Evolutionary conservation across 2,888 invertebrate genomes (phyloP), one percentile per base, ranked within the genome.

Genomic region (Sthenelais limicola): DNA sequence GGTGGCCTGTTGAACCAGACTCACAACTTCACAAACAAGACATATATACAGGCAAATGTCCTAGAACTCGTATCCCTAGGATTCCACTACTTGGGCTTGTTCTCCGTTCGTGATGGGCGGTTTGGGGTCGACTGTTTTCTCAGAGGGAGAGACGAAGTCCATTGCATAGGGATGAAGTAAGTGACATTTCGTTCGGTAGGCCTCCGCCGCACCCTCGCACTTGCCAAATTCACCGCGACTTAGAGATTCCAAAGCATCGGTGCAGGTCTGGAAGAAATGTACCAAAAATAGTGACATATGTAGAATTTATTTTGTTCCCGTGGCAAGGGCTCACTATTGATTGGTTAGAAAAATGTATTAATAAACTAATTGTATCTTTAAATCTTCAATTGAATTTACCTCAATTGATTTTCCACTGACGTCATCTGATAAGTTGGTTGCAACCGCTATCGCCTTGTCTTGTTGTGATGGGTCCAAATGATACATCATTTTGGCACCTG

Each of bases 191-290:
- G 90, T 89, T 82, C 92, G 91, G 88, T 93, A 96, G 68, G 91
- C 91, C 82, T 92, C 92, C 80, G 91, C 91, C 79, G 91, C 91
- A 47, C 90, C 88, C 70, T 88, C 86, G 75, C 93, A 85, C 67
- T 90, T 88, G 0, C 96, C 96, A 86, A 97, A 94, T 81, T 93
- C 93, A 69, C 94, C 95, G 79, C 91, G 91, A 79, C 91, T 91
- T 82, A 97, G 90, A 78, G 93, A 92, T 79, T 93, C 92, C 80
- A 94, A 90, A 73, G 95, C 92, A 81, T 93, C 92, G 78, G 92
- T 92, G 89, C 95, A 96, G 83, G 91, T 93, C 93, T 94, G 89
- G n/a, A 91, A 88, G 73, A 71, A 35, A n/a, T n/a, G n/a, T n/a
- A n/a, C n/a, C n/a, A n/a, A n/a, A n/a, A n/a, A n/a, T n/a, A n/a